Evolutionary conservation across 2,888 invertebrate species (phyloP).

Genomic region (Adineta ricciae): DNA sequence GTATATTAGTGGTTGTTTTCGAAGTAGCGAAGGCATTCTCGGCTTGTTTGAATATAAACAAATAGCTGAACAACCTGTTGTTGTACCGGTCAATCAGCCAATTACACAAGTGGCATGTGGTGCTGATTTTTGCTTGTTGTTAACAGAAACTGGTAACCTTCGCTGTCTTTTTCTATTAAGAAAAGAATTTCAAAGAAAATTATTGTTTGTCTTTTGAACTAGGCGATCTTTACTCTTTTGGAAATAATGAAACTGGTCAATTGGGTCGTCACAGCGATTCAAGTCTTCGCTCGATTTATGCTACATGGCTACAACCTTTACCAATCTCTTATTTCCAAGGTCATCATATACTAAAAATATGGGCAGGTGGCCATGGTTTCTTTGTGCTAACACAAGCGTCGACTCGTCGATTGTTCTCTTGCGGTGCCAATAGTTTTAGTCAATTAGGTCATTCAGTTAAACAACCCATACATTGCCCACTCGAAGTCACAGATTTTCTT

Average conservation of each 20-base stretch:
- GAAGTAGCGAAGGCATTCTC: constrained; percentile 27
- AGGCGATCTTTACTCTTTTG: constrained; percentile 66
- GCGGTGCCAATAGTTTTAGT: constrained; percentile 29
- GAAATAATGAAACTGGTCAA: constrained; percentile 88
- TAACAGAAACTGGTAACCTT: constrained; percentile 61
- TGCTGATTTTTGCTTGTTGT: constrained; percentile 76
- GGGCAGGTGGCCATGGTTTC: constrained; percentile 28
- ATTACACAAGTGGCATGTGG: constrained; percentile 79
- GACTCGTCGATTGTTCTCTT: not conserved
- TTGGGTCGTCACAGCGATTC: constrained; percentile 59
- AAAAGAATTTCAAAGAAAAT: too few species aligned
- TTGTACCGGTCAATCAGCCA: constrained; percentile 40
- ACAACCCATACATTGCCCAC: constrained; percentile 22
- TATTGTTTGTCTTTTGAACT: not conserved
- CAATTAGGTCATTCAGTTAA: constrained; percentile 28
- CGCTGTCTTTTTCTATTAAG: too few species aligned
- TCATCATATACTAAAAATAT: constrained; percentile 20
- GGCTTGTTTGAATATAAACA: constrained; percentile 26
- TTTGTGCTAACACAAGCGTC: constrained; percentile 10
- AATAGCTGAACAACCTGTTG: constrained; percentile 26
- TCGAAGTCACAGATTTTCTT: not conserved
- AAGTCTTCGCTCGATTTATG: constrained; percentile 59
- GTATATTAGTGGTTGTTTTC: constrained; percentile 32
- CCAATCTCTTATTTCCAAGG: not conserved
- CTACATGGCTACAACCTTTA: constrained; percentile 46